A percentile compares a stretch with the other conserved stretches of the same genome.
These are phyloP conservation scores for Odontothrips loti DNA, from an alignment of 2,888 invertebrate species.

Conservation along the genomic window DNA sequence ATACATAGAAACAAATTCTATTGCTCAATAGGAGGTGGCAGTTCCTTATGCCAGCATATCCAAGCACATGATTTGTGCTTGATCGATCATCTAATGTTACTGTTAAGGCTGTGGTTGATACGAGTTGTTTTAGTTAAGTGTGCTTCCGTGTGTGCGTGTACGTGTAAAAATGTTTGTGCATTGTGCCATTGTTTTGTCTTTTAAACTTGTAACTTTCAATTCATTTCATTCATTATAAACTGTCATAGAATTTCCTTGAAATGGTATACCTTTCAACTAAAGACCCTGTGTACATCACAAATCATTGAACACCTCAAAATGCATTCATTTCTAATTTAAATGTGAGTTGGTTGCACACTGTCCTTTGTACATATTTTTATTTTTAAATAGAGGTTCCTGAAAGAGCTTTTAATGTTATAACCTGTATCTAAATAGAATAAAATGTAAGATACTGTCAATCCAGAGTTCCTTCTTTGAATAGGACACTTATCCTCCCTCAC, in stretches of 20 bases:
- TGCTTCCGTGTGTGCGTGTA: background rate
- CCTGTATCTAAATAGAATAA: background rate
- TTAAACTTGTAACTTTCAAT: background rate
- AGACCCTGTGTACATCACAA: background rate
- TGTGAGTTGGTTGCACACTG: background rate
- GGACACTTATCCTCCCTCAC: too few species aligned
- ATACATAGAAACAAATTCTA: background rate
- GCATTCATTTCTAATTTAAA: background rate
- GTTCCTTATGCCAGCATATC: background rate
- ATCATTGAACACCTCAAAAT: background rate
- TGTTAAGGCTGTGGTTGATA: conserved; percentile 5
- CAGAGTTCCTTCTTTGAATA: background rate
- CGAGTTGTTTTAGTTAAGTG: background rate
- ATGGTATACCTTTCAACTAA: background rate
- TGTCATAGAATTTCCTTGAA: background rate
- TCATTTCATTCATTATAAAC: background rate
- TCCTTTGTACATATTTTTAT: background rate
- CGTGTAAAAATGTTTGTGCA: background rate
- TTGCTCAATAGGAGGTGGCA: background rate
- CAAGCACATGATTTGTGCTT: background rate
- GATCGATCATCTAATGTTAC: background rate
- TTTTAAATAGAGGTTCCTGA: background rate
- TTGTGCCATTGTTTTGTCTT: background rate
- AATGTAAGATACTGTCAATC: background rate
- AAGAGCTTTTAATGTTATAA: background rate